Conservation (phyloP, 2,113 vertebrate genomes). For the Brachionichthys hirsutus region DNA sequence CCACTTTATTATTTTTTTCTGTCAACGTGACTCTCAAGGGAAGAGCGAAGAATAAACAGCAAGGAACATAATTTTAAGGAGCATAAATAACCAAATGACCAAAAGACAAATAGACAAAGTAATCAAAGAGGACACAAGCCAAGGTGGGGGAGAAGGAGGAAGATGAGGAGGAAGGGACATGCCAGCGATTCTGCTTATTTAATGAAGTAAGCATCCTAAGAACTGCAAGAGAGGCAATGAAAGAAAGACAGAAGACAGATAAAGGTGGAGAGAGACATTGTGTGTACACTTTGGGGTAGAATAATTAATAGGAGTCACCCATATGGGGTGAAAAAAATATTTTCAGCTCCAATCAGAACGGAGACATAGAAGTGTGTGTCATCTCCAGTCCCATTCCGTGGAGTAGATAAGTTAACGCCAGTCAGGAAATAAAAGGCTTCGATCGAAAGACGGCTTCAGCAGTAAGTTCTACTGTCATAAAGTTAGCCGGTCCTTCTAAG, state of each 20-base stretch:
- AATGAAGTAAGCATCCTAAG: neutral
- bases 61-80: neutral
- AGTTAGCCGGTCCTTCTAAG: too few species aligned
- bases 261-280: too few species aligned
- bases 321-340: neutral
- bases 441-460: too few species aligned
- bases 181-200: too few species aligned
- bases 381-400: too few species aligned
- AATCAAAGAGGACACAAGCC: neutral
- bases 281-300: too few species aligned
- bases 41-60: rapidly evolving
- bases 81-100: constrained; percentile 9
- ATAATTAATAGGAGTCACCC: too few species aligned
- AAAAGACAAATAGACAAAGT: constrained; percentile 5
- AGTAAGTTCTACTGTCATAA: too few species aligned
- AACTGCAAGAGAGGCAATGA: neutral
- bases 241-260: neutral
- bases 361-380: too few species aligned
- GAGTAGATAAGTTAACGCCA: too few species aligned
- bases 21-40: constrained; percentile 5
- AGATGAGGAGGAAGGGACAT: neutral
- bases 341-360: too few species aligned
- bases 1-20: constrained; percentile 13
- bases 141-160: neutral
- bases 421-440: too few species aligned